Evolutionary conservation across 2,797 vertebrate species (phyloP).

Genomic region (Hydrolagus colliei): DNA sequence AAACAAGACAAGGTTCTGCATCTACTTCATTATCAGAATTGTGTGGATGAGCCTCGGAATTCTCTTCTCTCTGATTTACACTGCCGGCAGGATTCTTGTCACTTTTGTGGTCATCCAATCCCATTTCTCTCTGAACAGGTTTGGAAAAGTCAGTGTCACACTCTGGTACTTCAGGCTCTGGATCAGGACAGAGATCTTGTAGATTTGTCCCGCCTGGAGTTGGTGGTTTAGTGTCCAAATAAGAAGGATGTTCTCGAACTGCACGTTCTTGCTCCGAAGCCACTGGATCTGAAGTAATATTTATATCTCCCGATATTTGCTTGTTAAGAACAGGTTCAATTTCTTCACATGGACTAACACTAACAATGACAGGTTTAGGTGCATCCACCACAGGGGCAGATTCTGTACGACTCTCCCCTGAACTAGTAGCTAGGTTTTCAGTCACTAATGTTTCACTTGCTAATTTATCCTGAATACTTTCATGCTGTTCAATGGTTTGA

Average conservation of each 20-base stretch:
- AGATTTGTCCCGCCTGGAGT: conserved; percentile 63
- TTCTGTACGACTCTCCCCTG: conserved; percentile 54
- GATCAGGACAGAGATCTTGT: conserved; percentile 48
- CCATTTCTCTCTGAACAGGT: conserved; percentile 56
- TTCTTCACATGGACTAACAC: conserved; percentile 45
- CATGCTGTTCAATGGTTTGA: conserved; percentile 39
- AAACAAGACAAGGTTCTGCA: conserved; percentile 57
- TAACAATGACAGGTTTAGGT: conserved; percentile 47
- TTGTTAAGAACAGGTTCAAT: conserved; percentile 44
- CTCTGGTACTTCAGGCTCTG: conserved; percentile 52
- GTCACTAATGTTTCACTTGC: conserved; percentile 41
- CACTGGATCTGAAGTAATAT: conserved; percentile 46
- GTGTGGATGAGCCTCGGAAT: conserved; percentile 57
- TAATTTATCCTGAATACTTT: conserved; percentile 44
- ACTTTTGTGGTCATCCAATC: conserved; percentile 42
- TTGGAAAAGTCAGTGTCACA: conserved; percentile 52
- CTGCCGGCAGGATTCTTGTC: conserved; percentile 41
- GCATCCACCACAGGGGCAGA: conserved; percentile 49
- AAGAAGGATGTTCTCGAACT: conserved; percentile 48
- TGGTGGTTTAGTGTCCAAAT: conserved; percentile 66
- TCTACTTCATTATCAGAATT: conserved; percentile 67
- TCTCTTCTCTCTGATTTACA: conserved; percentile 56
- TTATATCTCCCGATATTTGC: conserved; percentile 45
- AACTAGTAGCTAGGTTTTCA: conserved; percentile 38
- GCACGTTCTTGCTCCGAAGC: conserved; percentile 46